Base-by-base conservation (phyloP, 2,797 vertebrate genomes). In the Crypturellus tataupa region DNA sequence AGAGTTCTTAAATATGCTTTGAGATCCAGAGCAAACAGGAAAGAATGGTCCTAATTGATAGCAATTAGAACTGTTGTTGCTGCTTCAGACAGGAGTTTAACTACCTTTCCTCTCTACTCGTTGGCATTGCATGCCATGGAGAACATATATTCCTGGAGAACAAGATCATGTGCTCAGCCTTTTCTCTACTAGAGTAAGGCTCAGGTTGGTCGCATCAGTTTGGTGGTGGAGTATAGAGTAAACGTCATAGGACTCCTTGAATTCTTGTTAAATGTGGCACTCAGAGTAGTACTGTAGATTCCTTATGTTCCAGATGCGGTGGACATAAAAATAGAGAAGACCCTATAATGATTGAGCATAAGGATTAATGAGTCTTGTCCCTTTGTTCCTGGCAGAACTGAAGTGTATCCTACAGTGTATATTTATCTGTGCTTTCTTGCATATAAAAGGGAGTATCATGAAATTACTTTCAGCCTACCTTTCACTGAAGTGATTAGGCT, bases 81-180 rank as follows among this genome's bases (percentile, higher is more conserved):
- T 56, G 31, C 29, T n/a, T 56, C 31, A 56, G 31, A n/a, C 55
- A 19, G 29, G 55, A 31, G 55, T 56, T 56, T 31, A 56, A 9
- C 31, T 18, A 17, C 29, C 16, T 56, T 56, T 56, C 55, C 31
- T 55, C 29, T 55, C 53, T 31, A 18, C 17, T 31, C 18, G 19
- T 62, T 19, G n/a, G 4, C 42, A 40, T 49, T 5, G 10, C 35
- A 33, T 72, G 13, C 4, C 39, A 59, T 39, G 37, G 20, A 55
- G 10, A 12, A 16, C 3, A 12, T 2, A 29, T 5, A 47, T 0
- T 1, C 10, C 5, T 1, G 1, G 8, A 46, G 75, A 87, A 68
- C 11, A 64, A 47, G 47, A 3, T 16, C 18, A 5, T 19, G 15
- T 47, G 7, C 10, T 17, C 1, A 4, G 13, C 1, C 2, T 71